A percentile compares a stretch with the other conserved stretches of the same genome.
phyloP scores from a whole-genome alignment of 2,113 vertebrate genomes.

The Antigone vipio region DNA sequence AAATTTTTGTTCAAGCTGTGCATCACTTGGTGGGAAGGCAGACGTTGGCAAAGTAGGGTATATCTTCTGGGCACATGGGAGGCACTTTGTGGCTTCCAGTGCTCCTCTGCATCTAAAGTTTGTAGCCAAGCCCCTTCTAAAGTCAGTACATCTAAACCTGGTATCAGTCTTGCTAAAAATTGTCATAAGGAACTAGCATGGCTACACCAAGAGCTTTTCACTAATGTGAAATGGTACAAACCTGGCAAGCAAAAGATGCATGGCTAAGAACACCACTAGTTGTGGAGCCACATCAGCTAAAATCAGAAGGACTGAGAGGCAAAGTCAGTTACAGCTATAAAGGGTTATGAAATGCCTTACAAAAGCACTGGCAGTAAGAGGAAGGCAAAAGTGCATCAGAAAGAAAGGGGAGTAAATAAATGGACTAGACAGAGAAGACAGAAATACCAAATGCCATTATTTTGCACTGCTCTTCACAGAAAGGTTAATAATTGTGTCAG shows the following conservation, averaged over 20 bases:
- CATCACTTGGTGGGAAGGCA: not conserved
- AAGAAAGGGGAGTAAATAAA: slow-evolving; percentile 13
- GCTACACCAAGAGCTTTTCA: not conserved
- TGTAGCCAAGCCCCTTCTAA: not conserved
- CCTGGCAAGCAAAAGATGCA: not conserved
- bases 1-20: not conserved
- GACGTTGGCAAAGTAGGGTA: not conserved
- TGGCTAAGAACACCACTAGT: not conserved
- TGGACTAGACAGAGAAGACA: not conserved
- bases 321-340: not conserved
- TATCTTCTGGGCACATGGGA: not conserved
- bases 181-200: not conserved
- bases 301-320: not conserved
- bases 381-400: not conserved
- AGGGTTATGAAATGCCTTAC: not conserved
- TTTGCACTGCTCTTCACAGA: slow-evolving; percentile 4
- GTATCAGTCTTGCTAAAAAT: not conserved
- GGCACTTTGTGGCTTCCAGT: not conserved
- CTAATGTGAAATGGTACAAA: not conserved
- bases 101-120: not conserved
- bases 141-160: not conserved
- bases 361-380: not conserved
- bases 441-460: slow-evolving; percentile 41
- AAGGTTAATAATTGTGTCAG: slow-evolving; percentile 60
- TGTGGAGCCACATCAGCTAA: not conserved